Percentiles rank a stretch among this genome's conserved stretches.
These are phyloP conservation scores for Pseudomyrmex dendroicus DNA, from an alignment of 1,140 invertebrate genomes.

Conservation along the genomic window DNA sequence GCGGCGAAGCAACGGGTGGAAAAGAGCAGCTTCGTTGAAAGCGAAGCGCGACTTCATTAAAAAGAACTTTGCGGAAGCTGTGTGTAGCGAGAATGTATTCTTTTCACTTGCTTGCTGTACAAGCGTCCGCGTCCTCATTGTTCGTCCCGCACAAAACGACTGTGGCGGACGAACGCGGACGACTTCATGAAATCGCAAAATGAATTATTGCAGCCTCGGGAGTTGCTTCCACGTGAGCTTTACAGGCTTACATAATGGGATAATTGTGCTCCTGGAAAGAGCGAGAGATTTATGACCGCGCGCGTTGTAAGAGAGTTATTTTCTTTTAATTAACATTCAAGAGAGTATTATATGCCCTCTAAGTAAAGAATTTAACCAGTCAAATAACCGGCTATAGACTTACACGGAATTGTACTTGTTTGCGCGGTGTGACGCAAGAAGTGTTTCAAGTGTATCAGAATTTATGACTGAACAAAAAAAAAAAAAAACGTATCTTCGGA, in stretches of 20 bases:
- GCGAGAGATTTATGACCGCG: constrained; percentile 49
- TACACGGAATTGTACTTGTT: too few species aligned
- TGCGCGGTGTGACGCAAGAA: too few species aligned
- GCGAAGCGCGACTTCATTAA: constrained; percentile 30
- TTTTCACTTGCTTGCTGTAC: constrained; percentile 45
- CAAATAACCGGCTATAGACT: background rate
- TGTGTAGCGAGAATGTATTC: constrained; percentile 43
- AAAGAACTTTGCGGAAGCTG: constrained; percentile 28
- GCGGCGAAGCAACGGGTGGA: background rate
- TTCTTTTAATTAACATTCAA: constrained; percentile 55
- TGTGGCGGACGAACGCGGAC: constrained; percentile 36
- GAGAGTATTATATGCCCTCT: background rate
- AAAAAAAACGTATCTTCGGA: background rate
- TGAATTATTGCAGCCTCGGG: constrained; percentile 48
- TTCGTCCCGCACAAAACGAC: constrained; percentile 14
- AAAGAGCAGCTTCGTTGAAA: constrained; percentile 13
- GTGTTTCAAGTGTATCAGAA: too few species aligned
- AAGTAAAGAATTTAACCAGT: constrained; percentile 12
- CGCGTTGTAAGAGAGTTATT: constrained; percentile 49
- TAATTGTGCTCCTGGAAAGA: constrained; percentile 35
- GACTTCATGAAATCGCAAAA: constrained; percentile 59
- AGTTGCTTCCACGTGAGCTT: constrained; percentile 31
- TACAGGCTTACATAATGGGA: constrained; percentile 47
- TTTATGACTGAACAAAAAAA: background rate
- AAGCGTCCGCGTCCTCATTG: constrained; percentile 36